Conservation (phyloP, 2,888 invertebrate species). For the Eumerus sabulonum region DNA sequence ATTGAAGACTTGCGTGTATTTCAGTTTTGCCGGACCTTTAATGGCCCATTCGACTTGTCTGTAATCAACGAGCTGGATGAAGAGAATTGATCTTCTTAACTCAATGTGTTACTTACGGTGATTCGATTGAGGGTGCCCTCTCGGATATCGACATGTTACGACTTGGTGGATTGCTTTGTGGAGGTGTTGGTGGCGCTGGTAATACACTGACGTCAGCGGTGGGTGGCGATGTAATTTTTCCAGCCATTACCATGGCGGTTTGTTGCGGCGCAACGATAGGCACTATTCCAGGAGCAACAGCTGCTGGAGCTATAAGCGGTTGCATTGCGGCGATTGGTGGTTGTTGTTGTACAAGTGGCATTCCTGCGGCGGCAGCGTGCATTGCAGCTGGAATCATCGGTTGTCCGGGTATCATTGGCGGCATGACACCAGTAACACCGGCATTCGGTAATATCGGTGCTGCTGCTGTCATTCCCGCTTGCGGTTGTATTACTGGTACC, state of each 20-base stretch:
- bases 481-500: conserved; percentile 62
- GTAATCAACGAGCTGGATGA: conserved; percentile 15
- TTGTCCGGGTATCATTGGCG: conserved; percentile 69
- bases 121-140: conserved; percentile 82
- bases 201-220: conserved; percentile 70
- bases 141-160: conserved; percentile 80
- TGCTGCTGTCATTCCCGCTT: conserved; percentile 56
- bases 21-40: conserved; percentile 89
- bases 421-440: conserved; percentile 69
- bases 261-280: conserved; percentile 50
- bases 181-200: conserved; percentile 75
- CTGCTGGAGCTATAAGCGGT: conserved; percentile 63
- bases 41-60: conserved; percentile 90
- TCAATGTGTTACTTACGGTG: conserved; percentile 80
- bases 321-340: conserved; percentile 64
- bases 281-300: conserved; percentile 56
- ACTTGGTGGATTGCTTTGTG: conserved; percentile 78
- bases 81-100: too few relatives aligned
- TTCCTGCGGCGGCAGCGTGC: conserved; percentile 61
- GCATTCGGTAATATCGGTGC: conserved; percentile 57
- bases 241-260: conserved; percentile 52
- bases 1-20: conserved; percentile 97
- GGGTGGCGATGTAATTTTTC: conserved; percentile 79
- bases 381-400: conserved; percentile 72
- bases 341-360: conserved; percentile 56